Conservation (phyloP, 2,113 vertebrate species). For the Larimichthys polyactis region DNA sequence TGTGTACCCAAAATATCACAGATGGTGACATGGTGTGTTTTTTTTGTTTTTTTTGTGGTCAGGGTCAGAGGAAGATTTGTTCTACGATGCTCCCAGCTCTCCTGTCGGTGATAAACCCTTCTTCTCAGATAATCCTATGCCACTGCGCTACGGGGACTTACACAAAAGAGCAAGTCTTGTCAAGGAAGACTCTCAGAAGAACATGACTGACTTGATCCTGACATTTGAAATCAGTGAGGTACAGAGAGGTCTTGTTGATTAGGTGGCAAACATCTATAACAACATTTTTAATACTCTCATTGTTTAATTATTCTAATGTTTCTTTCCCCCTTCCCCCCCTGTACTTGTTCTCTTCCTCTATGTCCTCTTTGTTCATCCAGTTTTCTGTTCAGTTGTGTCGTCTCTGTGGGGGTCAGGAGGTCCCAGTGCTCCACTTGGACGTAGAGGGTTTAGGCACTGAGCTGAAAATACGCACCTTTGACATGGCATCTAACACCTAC, state of each 20-base stretch:
- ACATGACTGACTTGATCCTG: conserved; percentile 90
- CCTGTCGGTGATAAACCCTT: conserved; percentile 87
- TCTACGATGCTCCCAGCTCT: conserved; percentile 94
- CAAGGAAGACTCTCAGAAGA: conserved; percentile 88
- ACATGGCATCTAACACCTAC: conserved; percentile 92
- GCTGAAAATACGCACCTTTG: conserved; percentile 90
- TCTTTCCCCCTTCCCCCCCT: not conserved
- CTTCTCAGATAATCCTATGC: conserved; percentile 82
- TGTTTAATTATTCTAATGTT: not conserved
- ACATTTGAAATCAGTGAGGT: conserved; percentile 95
- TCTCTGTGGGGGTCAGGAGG: conserved; percentile 82
- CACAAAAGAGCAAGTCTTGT: conserved; percentile 74
- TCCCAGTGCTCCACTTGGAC: conserved; percentile 88
- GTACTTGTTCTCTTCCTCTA: not conserved
- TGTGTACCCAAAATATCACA: conserved; percentile 10
- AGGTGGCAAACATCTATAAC: not conserved
- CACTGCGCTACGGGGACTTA: conserved; percentile 65
- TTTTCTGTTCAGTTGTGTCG: conserved; percentile 91
- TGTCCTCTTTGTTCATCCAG: conserved; percentile 72
- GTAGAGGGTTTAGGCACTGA: conserved; percentile 92
- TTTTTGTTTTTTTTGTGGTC: not conserved
- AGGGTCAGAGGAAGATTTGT: conserved; percentile 94
- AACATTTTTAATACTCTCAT: not conserved
- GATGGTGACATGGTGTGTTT: not conserved
- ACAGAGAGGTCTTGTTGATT: conserved; percentile 24